phyloP scores from a whole-genome alignment of 2,888 invertebrate genomes.

The Linnaemya tessellans region DNA sequence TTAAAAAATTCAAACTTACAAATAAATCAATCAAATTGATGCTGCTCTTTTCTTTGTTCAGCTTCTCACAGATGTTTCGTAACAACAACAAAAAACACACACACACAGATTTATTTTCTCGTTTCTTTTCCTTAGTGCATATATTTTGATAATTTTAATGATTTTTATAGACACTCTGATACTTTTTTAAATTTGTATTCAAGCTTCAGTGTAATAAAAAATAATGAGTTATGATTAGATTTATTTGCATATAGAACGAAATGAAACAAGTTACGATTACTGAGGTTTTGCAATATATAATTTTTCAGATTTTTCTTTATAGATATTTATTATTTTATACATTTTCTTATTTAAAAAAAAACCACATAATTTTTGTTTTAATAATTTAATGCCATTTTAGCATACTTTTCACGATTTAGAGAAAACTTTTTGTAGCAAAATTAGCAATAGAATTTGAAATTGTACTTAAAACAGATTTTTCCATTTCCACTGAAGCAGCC shows the following conservation, averaged over 20 bases:
- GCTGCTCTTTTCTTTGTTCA: not conserved
- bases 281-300: not conserved
- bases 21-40: not conserved
- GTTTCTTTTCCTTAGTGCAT: not conserved
- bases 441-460: too few species aligned
- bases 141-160: conserved; percentile 11
- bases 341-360: too few species aligned
- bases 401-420: too few species aligned
- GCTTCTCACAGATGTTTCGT: not conserved
- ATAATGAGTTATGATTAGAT: conserved; percentile 22
- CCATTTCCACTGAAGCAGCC: too few species aligned
- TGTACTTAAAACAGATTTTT: too few species aligned
- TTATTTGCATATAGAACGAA: conserved; percentile 4
- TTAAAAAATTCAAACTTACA: conserved; percentile 6
- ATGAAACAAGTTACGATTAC: not conserved
- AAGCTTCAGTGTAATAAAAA: conserved; percentile 48
- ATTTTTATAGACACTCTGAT: not conserved
- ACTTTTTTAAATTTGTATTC: conserved; percentile 31
- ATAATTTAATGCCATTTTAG: too few species aligned
- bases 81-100: too few species aligned
- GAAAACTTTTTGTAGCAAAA: too few species aligned
- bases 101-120: not conserved
- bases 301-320: not conserved
- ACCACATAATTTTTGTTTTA: too few species aligned
- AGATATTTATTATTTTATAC: not conserved